Percentiles rank a stretch among this genome's conserved stretches.
These are phyloP conservation scores for Ibycter americanus DNA, from an alignment of 2,797 vertebrate species.

Conservation along the genomic window DNA sequence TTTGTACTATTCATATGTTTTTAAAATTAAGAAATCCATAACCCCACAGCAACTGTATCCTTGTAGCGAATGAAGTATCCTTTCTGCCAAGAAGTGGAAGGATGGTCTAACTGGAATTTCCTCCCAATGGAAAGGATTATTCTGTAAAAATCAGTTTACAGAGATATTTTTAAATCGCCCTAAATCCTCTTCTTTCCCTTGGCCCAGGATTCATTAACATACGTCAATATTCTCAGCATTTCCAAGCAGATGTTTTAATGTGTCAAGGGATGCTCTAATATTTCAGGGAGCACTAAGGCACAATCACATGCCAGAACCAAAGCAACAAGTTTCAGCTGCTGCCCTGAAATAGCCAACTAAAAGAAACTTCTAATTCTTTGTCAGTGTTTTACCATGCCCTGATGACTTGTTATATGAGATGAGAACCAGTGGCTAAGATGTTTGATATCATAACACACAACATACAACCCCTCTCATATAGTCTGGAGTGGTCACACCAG, in stretches of 20 bases:
- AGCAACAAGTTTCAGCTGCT: background rate
- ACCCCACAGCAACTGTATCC: background rate
- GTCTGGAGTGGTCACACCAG: background rate
- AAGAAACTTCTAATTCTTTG: background rate
- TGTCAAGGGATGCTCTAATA: background rate
- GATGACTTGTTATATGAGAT: background rate
- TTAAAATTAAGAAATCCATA: background rate
- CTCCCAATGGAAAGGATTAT: background rate
- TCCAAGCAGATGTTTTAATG: background rate
- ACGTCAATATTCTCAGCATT: background rate
- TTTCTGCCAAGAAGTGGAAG: background rate
- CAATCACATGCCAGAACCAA: background rate
- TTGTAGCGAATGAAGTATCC: background rate
- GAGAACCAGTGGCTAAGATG: background rate
- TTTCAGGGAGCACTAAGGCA: background rate
- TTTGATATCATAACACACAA: background rate
- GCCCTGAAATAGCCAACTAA: background rate
- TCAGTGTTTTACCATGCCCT: background rate
- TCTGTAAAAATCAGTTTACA: background rate
- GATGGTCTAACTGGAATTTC: constrained; percentile 18
- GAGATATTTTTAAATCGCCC: constrained; percentile 31
- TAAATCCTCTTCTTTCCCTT: background rate
- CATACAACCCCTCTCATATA: background rate
- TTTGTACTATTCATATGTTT: background rate
- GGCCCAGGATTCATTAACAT: background rate